A percentile compares a stretch with the other conserved stretches of the same genome.
These are phyloP conservation scores for Sebastes trivittatus DNA, from an alignment of 2,797 vertebrate species.

Conservation along the genomic window DNA sequence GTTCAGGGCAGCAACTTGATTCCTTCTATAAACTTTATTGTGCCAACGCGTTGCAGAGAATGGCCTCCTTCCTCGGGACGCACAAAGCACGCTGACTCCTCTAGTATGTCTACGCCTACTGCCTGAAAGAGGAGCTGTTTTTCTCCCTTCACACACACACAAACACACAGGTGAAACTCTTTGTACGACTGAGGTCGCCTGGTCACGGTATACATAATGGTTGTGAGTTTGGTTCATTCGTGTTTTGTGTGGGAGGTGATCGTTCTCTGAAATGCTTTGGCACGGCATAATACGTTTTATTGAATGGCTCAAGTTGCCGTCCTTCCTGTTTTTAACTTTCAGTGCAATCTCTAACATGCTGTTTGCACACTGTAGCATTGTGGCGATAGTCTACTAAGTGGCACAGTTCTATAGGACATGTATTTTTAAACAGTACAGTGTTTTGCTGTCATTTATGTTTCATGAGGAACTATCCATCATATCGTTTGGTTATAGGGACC, in stretches of 20 bases:
- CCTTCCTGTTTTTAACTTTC: background rate
- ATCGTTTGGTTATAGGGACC: background rate
- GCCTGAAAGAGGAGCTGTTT: background rate
- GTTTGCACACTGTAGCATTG: background rate
- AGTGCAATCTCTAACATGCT: background rate
- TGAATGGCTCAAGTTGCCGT: background rate
- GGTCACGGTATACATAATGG: background rate
- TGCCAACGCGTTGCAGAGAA: background rate
- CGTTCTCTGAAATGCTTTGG: background rate
- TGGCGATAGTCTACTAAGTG: background rate
- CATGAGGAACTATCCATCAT: background rate
- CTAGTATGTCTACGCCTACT: background rate
- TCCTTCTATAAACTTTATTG: constrained; percentile 18
- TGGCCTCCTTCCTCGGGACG: background rate
- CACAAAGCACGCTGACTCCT: constrained; percentile 11
- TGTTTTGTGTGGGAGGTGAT: background rate
- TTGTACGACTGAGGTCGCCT: background rate
- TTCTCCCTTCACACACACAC: background rate
- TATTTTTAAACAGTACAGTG: background rate
- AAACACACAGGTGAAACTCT: constrained; percentile 1
- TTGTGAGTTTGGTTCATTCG: background rate
- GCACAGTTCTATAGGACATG: background rate
- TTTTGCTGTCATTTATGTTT: background rate
- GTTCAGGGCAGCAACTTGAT: background rate
- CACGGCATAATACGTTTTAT: background rate